Evolutionary conservation across 2,797 vertebrate genomes (phyloP), one percentile per base, ranked within the genome.

Genomic region (Loris lydekkerianus): DNA sequence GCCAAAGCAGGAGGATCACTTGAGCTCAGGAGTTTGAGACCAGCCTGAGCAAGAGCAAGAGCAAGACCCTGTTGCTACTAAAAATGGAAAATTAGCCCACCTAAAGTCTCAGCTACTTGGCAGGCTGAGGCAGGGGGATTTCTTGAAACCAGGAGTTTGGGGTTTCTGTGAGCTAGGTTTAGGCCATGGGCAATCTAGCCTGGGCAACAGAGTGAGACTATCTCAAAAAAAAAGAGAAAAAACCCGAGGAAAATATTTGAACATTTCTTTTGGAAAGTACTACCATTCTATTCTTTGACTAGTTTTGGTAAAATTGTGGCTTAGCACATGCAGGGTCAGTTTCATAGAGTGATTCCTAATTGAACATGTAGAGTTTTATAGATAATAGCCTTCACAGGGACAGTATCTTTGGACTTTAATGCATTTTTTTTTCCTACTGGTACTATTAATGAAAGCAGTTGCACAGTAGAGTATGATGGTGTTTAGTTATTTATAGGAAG

Each of bases 181-280:
- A 49, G 10, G 40, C 40, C 40, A 40, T 40, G 40, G 40, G 40
- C 40, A 40, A 3, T 40, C 5, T 40, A 40, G 46, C 46, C 46
- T 49, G 46, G 46, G 46, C 46, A 49, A 49, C 11, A 49, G 46
- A 49, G 46, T 49, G 46, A 49, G 46, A 49, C 46, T 49, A 11
- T 49, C 46, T 49, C 46, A 49, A 49, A 49, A 49, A 49, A 49
- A 49, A 13, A 49, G 11, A 49, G 43, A 46, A 49, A 49, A 49
- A 49, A 10, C 46, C 46, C 2, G 73, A 94, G 53, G 86, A 94
- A 92, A 80, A 25, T 67, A 93, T 93, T 97, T 82, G 91, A 73
- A 14, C 25, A 29, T 86, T 97, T 95, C 73, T 95, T 75, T 89
- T 88, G 89, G 83, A 82, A 93, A 94, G 63, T 92, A 96, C 43